Conservation (phyloP, 2,888 invertebrate species). For the Horisme vitalbata region DNA sequence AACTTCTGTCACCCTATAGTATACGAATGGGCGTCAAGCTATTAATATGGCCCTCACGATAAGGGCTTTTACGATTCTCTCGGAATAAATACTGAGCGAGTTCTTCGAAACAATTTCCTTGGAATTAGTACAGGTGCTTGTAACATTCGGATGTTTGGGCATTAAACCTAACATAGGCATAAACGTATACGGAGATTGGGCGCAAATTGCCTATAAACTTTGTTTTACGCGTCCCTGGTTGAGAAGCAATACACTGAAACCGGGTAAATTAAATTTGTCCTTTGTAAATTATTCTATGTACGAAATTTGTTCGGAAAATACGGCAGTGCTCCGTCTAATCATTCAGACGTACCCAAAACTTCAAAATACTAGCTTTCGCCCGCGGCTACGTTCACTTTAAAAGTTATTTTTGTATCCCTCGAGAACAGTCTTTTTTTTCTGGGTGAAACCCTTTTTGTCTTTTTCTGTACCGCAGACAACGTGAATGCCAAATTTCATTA, state of each 20-base stretch:
- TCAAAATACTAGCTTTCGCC: too few relatives aligned
- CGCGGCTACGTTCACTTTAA: too few relatives aligned
- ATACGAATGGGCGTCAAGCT: slow-evolving; percentile 37
- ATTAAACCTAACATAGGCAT: slow-evolving; percentile 20
- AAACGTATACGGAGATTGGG: slow-evolving; percentile 11
- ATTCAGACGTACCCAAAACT: too few relatives aligned
- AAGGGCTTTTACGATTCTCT: slow-evolving; percentile 40
- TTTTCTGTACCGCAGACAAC: too few relatives aligned
- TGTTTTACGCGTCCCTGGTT: slow-evolving; percentile 24
- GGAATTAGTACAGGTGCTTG: slow-evolving; percentile 33
- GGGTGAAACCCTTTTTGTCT: too few relatives aligned
- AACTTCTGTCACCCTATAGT: slow-evolving; percentile 15
- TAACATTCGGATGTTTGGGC: slow-evolving; percentile 29
- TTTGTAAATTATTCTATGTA: too few relatives aligned
- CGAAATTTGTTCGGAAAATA: too few relatives aligned
- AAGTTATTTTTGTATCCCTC: too few relatives aligned
- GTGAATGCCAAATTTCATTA: too few relatives aligned
- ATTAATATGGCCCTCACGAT: slow-evolving; percentile 43
- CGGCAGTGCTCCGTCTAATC: too few relatives aligned
- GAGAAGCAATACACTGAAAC: neutral
- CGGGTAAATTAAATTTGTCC: neutral
- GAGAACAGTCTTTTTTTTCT: too few relatives aligned
- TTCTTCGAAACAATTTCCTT: slow-evolving; percentile 23
- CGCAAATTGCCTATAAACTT: slow-evolving; percentile 23
- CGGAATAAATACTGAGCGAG: slow-evolving; percentile 37